Conservation (phyloP, 2,113 vertebrate genomes). For the Psilopsiagon aurifrons region DNA sequence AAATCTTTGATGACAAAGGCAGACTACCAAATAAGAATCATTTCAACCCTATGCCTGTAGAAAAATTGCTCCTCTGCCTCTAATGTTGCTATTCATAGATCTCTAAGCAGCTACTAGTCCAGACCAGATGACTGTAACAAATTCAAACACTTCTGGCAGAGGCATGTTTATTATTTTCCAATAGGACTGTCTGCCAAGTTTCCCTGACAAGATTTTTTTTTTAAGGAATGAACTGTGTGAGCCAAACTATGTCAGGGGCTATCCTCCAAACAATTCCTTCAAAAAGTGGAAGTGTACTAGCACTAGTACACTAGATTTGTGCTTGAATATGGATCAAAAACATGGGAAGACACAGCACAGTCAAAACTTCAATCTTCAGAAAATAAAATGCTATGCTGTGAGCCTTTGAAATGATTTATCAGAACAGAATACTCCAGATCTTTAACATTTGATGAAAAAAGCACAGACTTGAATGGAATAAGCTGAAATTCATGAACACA, state of each 20-base stretch:
- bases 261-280: not conserved
- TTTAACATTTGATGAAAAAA: not conserved
- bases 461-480: not conserved
- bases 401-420: not conserved
- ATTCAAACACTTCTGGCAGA: constrained; percentile 56
- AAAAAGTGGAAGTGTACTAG: not conserved
- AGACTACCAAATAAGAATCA: constrained; percentile 28
- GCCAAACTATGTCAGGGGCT: constrained; percentile 20
- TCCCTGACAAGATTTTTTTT: not conserved
- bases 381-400: not conserved
- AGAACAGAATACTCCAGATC: not conserved
- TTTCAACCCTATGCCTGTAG: not conserved
- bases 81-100: constrained; percentile 49
- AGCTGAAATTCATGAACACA: not conserved
- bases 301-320: not conserved
- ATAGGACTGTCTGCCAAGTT: constrained; percentile 42
- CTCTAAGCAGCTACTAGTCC: constrained; percentile 53
- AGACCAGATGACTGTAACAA: constrained; percentile 55
- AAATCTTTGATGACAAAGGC: not conserved
- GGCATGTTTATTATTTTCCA: constrained; percentile 57
- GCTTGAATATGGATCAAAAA: not conserved
- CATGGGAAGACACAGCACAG: not conserved
- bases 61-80: constrained; percentile 39
- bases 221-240: not conserved
- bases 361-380: not conserved